Conservation (phyloP, 2,888 invertebrate species). For the Thereva unica region DNA sequence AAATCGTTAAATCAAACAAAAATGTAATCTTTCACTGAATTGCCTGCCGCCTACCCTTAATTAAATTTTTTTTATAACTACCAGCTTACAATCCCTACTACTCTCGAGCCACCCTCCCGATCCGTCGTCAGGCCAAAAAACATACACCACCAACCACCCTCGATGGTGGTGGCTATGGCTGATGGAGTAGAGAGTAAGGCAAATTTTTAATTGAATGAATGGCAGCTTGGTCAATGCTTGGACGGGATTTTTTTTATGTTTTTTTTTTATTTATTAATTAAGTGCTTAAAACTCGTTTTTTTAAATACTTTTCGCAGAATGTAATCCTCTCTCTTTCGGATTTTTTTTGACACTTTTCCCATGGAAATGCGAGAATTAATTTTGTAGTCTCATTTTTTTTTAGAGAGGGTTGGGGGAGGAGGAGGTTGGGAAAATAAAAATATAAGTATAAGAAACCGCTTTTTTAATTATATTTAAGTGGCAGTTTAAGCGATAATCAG, state of each 20-base stretch:
- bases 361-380: too few species aligned
- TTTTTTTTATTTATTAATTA: too few species aligned
- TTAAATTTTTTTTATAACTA: conserved; percentile 3
- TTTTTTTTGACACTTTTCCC: not conserved
- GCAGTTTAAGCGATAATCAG: too few species aligned
- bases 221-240: not conserved
- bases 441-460: too few species aligned
- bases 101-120: not conserved
- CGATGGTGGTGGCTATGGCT: too few species aligned
- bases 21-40: conserved; percentile 33
- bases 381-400: too few species aligned
- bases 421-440: too few species aligned
- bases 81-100: not conserved
- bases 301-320: not conserved
- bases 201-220: conserved; percentile 2
- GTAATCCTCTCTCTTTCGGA: not conserved
- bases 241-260: not conserved
- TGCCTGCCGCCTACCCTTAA: conserved; percentile 9
- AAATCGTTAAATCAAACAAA: conserved; percentile 35
- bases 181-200: not conserved
- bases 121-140: too few species aligned
- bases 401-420: too few species aligned
- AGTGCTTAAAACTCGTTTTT: too few species aligned
- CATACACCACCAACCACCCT: too few species aligned
- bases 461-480: too few species aligned